These are phyloP conservation scores for Balaenoptera acutorostrata DNA, from an alignment of 2,113 vertebrate species.

Conservation along the genomic window DNA sequence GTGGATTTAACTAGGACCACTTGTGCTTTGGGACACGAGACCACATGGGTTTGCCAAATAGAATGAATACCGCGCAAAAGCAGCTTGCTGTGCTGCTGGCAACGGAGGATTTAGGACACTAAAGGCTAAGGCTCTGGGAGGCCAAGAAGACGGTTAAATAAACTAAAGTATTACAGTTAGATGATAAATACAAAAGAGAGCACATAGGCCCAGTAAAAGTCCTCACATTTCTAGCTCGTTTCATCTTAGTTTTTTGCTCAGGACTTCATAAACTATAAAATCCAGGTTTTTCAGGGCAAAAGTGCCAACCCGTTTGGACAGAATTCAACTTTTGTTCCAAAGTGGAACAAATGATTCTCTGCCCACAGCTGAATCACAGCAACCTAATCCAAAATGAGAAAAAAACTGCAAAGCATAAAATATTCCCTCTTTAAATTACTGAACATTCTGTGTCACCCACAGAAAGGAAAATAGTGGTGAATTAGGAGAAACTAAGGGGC, in stretches of 20 bases:
- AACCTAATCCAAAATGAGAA: background rate
- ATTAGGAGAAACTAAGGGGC: background rate
- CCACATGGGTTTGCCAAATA: background rate
- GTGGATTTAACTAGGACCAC: background rate
- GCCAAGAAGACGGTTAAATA: background rate
- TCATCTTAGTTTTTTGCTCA: background rate
- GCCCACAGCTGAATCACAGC: background rate
- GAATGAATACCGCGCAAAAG: background rate
- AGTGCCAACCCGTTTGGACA: background rate
- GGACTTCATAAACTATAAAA: conserved; percentile 11
- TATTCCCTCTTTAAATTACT: background rate
- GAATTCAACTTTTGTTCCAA: background rate
- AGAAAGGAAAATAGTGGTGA: background rate
- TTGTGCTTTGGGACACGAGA: background rate
- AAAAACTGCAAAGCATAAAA: background rate
- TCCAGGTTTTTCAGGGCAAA: background rate
- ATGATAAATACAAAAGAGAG: background rate
- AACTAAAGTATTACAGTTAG: background rate
- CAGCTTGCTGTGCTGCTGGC: background rate
- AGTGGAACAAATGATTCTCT: background rate
- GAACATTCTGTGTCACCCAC: background rate
- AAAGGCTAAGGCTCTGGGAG: background rate
- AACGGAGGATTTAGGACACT: background rate
- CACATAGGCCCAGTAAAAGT: background rate
- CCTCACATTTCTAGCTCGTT: background rate